Evolutionary conservation across 1,140 invertebrate species (phyloP).

Genomic region (Battus philenor): DNA sequence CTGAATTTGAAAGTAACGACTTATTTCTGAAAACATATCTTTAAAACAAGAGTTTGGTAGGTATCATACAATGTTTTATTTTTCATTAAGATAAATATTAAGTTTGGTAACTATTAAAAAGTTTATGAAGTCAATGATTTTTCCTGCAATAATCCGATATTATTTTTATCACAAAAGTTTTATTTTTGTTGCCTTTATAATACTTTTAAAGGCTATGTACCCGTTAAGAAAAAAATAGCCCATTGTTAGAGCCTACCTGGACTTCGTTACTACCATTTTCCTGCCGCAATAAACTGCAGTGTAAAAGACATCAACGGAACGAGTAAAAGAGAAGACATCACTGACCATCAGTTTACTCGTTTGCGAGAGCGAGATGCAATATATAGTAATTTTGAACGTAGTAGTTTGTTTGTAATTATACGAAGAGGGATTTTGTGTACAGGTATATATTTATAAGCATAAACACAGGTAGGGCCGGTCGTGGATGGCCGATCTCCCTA

Average conservation of each 20-base stretch:
- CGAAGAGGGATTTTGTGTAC: slow-evolving; percentile 59
- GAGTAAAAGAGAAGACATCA: slow-evolving; percentile 37
- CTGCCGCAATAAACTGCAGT: slow-evolving; percentile 25
- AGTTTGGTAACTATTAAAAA: neutral
- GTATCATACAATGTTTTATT: no score
- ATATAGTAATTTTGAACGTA: slow-evolving; percentile 55
- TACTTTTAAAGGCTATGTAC: no score
- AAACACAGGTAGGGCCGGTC: slow-evolving; percentile 56
- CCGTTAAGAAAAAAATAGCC: neutral
- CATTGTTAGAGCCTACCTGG: slow-evolving; percentile 9
- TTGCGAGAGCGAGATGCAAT: slow-evolving; percentile 38
- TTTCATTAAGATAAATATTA: neutral
- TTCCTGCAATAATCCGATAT: neutral
- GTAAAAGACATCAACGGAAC: slow-evolving; percentile 68
- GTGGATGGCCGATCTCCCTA: slow-evolving; percentile 63
- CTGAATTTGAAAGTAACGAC: slow-evolving; percentile 52
- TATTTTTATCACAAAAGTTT: no score
- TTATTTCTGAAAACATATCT: no score
- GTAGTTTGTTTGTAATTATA: slow-evolving; percentile 50
- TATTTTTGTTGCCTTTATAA: no score
- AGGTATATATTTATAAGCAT: slow-evolving; percentile 46
- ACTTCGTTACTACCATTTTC: slow-evolving; percentile 11
- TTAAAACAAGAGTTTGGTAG: no score
- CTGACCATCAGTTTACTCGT: slow-evolving; percentile 21
- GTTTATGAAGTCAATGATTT: neutral